These are phyloP conservation scores for Rotaria sp. DNA, from an alignment of 2,888 invertebrate genomes.

Conservation along the genomic window DNA sequence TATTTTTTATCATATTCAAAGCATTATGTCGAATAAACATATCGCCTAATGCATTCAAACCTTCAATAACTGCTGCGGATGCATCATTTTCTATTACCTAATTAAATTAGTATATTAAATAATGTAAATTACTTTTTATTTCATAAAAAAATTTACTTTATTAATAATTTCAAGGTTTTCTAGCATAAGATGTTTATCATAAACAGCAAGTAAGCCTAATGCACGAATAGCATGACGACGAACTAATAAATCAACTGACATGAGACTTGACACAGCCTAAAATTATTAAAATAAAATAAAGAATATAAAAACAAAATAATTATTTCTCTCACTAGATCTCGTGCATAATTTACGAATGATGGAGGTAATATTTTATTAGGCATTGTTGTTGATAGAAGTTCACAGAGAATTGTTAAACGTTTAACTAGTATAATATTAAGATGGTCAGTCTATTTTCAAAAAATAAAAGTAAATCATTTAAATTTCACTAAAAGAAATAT, in stretches of 20 bases:
- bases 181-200: neutral
- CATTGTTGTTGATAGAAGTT: constrained; percentile 13
- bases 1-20: neutral
- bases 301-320: neutral
- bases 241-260: neutral
- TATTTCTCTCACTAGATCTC: neutral
- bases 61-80: neutral
- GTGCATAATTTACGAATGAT: neutral
- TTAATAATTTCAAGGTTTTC: neutral
- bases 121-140: neutral
- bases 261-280: neutral
- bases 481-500: neutral
- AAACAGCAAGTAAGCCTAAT: neutral
- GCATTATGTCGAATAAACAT: constrained; percentile 20
- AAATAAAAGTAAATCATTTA: neutral
- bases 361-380: constrained; percentile 16
- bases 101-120: neutral
- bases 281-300: neutral
- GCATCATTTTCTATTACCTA: constrained; percentile 20
- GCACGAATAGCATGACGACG: constrained; percentile 17
- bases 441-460: neutral
- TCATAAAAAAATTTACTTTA: neutral
- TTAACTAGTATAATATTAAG: neutral
- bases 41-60: neutral
- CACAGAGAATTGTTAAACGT: neutral